Evolutionary conservation across 2,113 vertebrate genomes (phyloP), one percentile per base, ranked within the genome.

Genomic region (Rattus rattus): DNA sequence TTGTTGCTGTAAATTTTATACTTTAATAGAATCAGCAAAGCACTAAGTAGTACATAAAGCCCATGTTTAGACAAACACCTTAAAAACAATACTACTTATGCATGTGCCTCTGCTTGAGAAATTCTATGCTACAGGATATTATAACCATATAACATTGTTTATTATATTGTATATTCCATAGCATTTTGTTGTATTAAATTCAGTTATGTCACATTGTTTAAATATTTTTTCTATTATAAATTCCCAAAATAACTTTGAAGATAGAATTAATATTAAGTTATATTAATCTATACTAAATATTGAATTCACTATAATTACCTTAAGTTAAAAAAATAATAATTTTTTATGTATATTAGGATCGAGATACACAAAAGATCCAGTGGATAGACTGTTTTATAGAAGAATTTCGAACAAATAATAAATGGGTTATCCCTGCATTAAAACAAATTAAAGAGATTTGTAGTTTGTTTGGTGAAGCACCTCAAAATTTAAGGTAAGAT

Each of bases 361-460:
- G 99, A 98, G 99, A 99, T 97, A 99, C 99, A 3, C 99, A 99
- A 90, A 99, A 99, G 98, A 99, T 99, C 97, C 99, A 99, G 92
- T 99, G 99, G 99, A 99, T 99, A 98, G 99, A 99, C 98, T 99
- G 99, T 89, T 99, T 99, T 98, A 99, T 99, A 99, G 99, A 99
- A 98, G 99, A 99, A 96, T 99, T 99, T 97, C 99, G 99, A 98
- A 99, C 99, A 97, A 99, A 99, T 98, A 99, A 99, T 98, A 99
- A 99, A 97, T 99, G 99, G 99, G 99, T 99, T 96, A 99, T 99
- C 97, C 99, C 99, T 96, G 99, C 99, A 96, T 98, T 99, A 98
- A 99, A 99, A 98, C 99, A 99, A 98, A 99, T 99, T 97, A 99
- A 99, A 98, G 99, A 99, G 99, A 99, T 99, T 97, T 99, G 99